Base-by-base conservation (phyloP, 92 coral and sea anemone genomes). In the Paramuricea clavata region DNA sequence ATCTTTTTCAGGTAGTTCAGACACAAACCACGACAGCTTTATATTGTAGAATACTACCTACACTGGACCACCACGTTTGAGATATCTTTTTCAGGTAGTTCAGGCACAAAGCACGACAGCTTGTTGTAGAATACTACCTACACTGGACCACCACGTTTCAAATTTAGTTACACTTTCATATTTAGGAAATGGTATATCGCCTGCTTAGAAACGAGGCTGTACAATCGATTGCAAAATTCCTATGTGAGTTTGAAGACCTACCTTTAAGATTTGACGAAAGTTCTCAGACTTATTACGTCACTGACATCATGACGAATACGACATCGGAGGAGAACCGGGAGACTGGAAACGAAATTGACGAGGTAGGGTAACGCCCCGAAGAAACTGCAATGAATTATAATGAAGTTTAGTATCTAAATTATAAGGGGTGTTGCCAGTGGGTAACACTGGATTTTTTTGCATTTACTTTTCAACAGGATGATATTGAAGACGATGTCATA, bases 401-500 rank as follows among this genome's bases (percentile, higher is more conserved):
- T 23, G 4, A 23, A 16, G 62, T 23, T 3, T 15, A 36, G n/a
- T n/a, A n/a, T n/a, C 42, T 36, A 36, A 8, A 17, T 11, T 59
- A 26, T 26, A 59, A 7, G 68, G 68, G 68, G 33, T 65, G 4
- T 39, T 10, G 44, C 10, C 44, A 39, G 4, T 10, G 4, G 10
- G 44, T 39, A 39, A 39, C 44, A 39, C 4, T 39, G 44, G 44
- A 39, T 4, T 39, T 30, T 67, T 61, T 69, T 33, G 43, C 76
- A 28, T 34, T 11, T 8, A 33, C n/a, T 65, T 76, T 54, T 47
- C 6, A 31, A 35, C 39, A 79, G 84, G 73, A 34, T 32, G 84
- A 79, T 12, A 79, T 79, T 61, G 89, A 87, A 5, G 96, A 91
- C 67, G 98, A 93, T 68, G 98, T 94, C 28, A 94, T 91, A 9